Evolutionary conservation across 2,888 invertebrate genomes (phyloP), one percentile per base, ranked within the genome.

Genomic region (Arenicola marina): DNA sequence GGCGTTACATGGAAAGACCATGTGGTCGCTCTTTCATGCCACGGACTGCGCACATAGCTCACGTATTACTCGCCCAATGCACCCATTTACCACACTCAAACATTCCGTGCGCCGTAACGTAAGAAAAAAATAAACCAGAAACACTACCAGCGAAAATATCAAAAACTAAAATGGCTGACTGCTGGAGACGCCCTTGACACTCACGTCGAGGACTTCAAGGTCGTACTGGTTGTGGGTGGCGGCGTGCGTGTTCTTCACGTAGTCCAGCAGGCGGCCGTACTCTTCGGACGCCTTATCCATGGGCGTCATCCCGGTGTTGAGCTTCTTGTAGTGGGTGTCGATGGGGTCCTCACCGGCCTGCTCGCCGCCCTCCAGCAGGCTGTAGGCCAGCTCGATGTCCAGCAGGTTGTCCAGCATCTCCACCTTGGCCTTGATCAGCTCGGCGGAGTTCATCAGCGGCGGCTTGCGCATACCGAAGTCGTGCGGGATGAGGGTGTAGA

Each of bases 331-430:
- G 83, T 96, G 92, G 24, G 88, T 85, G 79, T 97, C 95, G 29
- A 95, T 84, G 0, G 91, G 90, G 76, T 87, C 86, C 64, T 79
- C 76, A 1, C 87, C 86, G n/a, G 84, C 82, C 0, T 84, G 84
- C 4, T 81, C 83, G 54, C 87, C 84, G 77, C 74, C 75, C 63
- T 91, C 89, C 76, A 98, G 85, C 76, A 99, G 84, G 76, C 87
- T 93, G 85, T 95, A 98, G 0, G 98, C 97, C 56, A 96, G 89
- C 85, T 99, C 96, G 72, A 99, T 92, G 83, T 99, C 98, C 75
- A 95, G 86, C 61, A 99, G 84, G 68, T 91, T 92, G 75, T 97
- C 95, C 67, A 99, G 83, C 95, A 98, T 95, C 70, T 91, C 91
- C 18, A 88, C 83, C 84, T 91, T 91, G 68, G 85, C 79, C 78